These are phyloP conservation scores for Enteromius trimaculatus DNA, from an alignment of 2,797 vertebrate species.

Conservation along the genomic window DNA sequence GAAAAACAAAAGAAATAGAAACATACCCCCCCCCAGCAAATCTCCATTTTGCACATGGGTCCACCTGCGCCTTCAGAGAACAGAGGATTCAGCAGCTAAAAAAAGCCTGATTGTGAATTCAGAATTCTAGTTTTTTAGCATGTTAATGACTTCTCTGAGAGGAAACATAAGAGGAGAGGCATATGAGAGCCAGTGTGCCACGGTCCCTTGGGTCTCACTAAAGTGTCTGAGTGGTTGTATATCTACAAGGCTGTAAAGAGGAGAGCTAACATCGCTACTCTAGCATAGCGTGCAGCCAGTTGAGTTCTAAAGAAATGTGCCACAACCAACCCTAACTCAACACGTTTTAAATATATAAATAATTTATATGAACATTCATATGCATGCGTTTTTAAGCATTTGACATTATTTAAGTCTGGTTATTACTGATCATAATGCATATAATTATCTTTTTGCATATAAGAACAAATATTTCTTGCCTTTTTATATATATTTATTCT, in stretches of 20 bases:
- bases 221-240: slow-evolving; percentile 53
- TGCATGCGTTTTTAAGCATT: neutral
- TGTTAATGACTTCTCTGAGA: slow-evolving; percentile 59
- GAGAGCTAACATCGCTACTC: slow-evolving; percentile 34
- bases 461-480: neutral
- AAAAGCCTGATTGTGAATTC: slow-evolving; percentile 44
- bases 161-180: slow-evolving; percentile 47
- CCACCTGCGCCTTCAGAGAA: slow-evolving; percentile 25
- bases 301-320: slow-evolving; percentile 42
- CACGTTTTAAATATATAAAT: neutral
- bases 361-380: neutral
- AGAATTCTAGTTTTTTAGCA: slow-evolving; percentile 51
- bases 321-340: slow-evolving; percentile 10
- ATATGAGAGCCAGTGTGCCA: slow-evolving; percentile 40
- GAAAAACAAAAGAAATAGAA: slow-evolving; percentile 15
- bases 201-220: slow-evolving; percentile 47
- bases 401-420: neutral
- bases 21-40: neutral
- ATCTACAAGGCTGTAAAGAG: slow-evolving; percentile 44
- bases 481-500: neutral
- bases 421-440: neutral
- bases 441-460: neutral
- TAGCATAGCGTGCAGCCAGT: slow-evolving; percentile 11
- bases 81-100: slow-evolving; percentile 47
- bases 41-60: slow-evolving; percentile 15